Base-by-base conservation (phyloP, 2,113 vertebrate genomes). In the Scytalopus superciliaris region DNA sequence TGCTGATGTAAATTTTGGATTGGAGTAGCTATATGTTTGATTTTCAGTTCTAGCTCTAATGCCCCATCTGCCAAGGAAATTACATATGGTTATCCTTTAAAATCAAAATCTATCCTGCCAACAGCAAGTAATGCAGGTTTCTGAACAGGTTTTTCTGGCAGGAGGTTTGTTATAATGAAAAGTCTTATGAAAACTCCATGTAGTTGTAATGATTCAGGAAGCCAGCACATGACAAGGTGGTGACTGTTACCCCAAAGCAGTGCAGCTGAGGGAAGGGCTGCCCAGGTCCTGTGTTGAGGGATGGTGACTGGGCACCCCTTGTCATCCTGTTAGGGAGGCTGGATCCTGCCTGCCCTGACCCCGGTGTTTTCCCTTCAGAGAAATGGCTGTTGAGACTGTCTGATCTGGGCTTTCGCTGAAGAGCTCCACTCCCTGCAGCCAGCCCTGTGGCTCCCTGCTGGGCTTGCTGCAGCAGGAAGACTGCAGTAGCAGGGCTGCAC, bases 181-280 rank as follows among this genome's bases (percentile, higher is more conserved):
- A 49, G 42, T 9, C 37, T 67, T 66, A 33, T 13, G 24, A 30
- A 62, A 31, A 57, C 19, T 12, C 1, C 4, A 3, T 10, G 39
- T 5, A 25, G 28, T 79, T 45, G 19, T 47, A 17, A 3, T 6
- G 47, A 8, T 6, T 62, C 31, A 11, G 52, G 45, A 53, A 70
- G 40, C 11, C 55, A 2, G 35, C 1, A 0, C 3, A 4, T 2
- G 27, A 13, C 3, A 2, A 2, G 3, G 2, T 24, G 30, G 33
- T 19, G 40, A 19, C 59, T 60, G 35, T 11, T 14, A 23, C 0
- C 27, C 74, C 31, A 10, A 30, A 47, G 73, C 52, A 24, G n/a
- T 1, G 3, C 10, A 5, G 42, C 14, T n/a, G 28, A 45, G 56
- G 44, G 23, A 37, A n/a, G 63, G 37, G 59, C 31, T 78, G 44